Evolutionary conservation across 2,888 invertebrate genomes (phyloP).

Genomic region (Capitulum mitella): DNA sequence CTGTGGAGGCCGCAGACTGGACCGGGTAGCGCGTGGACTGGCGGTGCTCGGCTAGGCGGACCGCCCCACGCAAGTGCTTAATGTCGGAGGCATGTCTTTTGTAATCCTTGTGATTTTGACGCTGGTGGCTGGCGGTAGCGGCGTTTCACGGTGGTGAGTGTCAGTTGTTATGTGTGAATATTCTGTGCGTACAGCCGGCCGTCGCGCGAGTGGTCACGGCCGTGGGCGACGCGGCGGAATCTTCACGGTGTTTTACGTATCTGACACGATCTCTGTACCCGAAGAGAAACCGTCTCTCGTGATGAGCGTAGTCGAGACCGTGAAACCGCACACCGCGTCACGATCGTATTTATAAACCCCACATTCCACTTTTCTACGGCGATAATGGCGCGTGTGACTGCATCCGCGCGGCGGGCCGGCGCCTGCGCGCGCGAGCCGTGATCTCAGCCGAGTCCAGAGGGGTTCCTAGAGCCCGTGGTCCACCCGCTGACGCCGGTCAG

Average conservation of each 20-base stretch:
- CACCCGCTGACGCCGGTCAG: too few relatives aligned
- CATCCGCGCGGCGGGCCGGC: too few relatives aligned
- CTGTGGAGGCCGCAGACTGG: not conserved
- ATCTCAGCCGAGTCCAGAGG: too few relatives aligned
- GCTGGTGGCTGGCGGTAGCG: not conserved
- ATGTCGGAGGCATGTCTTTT: not conserved
- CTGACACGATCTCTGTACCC: not conserved
- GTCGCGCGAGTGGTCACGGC: too few relatives aligned
- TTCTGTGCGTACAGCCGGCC: not conserved
- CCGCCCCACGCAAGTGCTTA: too few relatives aligned
- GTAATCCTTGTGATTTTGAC: not conserved
- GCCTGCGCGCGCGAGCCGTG: too few relatives aligned
- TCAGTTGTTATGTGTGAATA: not conserved
- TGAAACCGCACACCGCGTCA: too few relatives aligned
- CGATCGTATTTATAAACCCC: not conserved
- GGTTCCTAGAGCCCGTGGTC: too few relatives aligned
- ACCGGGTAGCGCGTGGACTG: not conserved
- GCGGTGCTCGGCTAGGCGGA: not conserved
- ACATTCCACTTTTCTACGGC: conserved; percentile 1
- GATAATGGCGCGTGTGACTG: not conserved
- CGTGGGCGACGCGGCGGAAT: too few relatives aligned
- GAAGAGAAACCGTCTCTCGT: not conserved
- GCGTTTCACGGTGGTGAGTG: not conserved
- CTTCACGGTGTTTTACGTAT: not conserved
- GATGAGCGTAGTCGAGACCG: too few relatives aligned